A percentile compares a stretch with the other conserved stretches of the same genome.
Conservation (phyloP, 2,113 vertebrate genomes). For the Hypanus sabinus region DNA sequence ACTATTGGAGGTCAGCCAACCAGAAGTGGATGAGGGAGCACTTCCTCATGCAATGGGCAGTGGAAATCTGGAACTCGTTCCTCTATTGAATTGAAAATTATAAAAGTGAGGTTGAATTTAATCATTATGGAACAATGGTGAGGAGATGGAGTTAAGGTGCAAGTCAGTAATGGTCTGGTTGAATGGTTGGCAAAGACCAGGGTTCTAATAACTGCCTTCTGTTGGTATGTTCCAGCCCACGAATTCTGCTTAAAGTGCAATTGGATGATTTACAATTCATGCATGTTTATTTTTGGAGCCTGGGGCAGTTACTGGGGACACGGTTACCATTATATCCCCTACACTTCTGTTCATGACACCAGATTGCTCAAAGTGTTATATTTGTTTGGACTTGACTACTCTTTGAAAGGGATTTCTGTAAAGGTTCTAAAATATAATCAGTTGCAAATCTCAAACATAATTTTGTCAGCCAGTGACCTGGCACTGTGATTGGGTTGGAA, state of each 20-base stretch:
- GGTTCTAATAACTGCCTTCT: background rate
- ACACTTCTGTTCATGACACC: background rate
- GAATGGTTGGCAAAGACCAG: background rate
- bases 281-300: background rate
- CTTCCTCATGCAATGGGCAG: background rate
- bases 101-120: too few relatives aligned
- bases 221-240: background rate
- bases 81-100: too few relatives aligned
- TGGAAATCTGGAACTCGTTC: background rate
- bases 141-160: too few relatives aligned
- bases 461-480: too few relatives aligned
- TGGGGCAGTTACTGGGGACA: background rate
- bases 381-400: background rate
- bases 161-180: background rate
- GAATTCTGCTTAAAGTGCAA: background rate
- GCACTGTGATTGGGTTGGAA: background rate
- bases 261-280: background rate
- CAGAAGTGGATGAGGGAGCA: too few relatives aligned
- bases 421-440: background rate
- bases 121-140: too few relatives aligned
- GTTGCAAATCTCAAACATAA: too few relatives aligned
- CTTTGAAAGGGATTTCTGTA: background rate
- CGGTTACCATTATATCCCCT: background rate
- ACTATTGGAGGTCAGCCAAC: background rate
- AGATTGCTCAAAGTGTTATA: background rate